Conservation (phyloP, 2,888 invertebrate genomes). For the Trichogramma dendrolimi region DNA sequence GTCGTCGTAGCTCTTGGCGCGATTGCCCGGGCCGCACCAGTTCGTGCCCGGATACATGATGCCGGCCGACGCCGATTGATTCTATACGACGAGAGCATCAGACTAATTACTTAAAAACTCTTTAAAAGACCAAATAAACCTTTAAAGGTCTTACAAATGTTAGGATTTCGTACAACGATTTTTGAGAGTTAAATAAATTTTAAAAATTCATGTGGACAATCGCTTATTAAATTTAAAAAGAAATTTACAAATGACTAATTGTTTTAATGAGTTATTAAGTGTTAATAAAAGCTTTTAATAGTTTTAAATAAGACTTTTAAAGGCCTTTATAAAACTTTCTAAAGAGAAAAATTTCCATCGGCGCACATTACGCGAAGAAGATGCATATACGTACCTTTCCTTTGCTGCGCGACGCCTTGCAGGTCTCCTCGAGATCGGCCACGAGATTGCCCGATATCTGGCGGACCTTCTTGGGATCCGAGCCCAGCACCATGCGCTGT, state of each 20-base stretch:
- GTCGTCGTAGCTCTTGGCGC: constrained; percentile 62
- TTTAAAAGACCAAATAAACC: no score
- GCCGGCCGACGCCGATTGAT: constrained; percentile 41
- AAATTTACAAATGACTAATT: no score
- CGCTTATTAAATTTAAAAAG: no score
- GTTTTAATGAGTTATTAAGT: not conserved
- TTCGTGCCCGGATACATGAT: constrained; percentile 64
- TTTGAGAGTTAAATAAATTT: no score
- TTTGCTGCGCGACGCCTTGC: constrained; percentile 49
- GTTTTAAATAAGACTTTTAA: not conserved
- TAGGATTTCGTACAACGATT: no score
- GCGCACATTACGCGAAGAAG: no score
- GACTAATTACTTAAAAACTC: no score
- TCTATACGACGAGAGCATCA: constrained; percentile 27
- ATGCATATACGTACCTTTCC: constrained; percentile 40
- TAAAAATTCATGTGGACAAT: no score
- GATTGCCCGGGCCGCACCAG: constrained; percentile 73
- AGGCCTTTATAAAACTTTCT: no score
- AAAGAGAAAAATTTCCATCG: not conserved
- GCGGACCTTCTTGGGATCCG: constrained; percentile 58
- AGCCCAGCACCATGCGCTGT: constrained; percentile 58
- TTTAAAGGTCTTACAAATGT: no score
- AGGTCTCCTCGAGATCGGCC: constrained; percentile 58
- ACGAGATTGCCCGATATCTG: constrained; percentile 62
- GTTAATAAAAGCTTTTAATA: not conserved